These are phyloP conservation scores for Cyanocitta stelleri DNA, from an alignment of 2,113 vertebrate species.

Conservation along the genomic window DNA sequence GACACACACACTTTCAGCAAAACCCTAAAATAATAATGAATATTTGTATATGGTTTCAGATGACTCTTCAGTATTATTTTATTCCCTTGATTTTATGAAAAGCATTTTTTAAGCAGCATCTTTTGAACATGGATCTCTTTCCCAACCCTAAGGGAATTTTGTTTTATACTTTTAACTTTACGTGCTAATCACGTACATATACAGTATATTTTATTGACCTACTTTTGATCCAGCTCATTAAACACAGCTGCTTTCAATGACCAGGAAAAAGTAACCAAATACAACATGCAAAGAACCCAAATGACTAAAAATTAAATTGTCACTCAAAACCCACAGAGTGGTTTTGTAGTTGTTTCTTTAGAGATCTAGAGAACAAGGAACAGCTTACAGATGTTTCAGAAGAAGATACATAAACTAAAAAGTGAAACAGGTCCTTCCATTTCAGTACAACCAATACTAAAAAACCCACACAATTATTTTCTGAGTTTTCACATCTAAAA, in stretches of 20 bases:
- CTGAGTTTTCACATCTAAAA: background rate
- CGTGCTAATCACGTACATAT: constrained; percentile 8
- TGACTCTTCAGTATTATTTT: constrained; percentile 6
- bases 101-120: background rate
- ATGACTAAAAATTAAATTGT: background rate
- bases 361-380: background rate
- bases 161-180: background rate
- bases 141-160: background rate
- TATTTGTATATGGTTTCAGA: background rate
- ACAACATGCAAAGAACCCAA: background rate
- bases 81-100: constrained; percentile 14
- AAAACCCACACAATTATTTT: background rate
- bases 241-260: constrained; percentile 48
- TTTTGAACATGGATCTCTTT: background rate
- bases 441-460: background rate
- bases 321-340: background rate
- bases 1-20: background rate
- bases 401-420: background rate
- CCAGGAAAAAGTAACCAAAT: constrained; percentile 47
- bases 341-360: background rate
- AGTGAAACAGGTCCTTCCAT: background rate
- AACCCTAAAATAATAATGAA: background rate
- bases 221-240: constrained; percentile 64
- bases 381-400: background rate
- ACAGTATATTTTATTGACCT: constrained; percentile 54